phyloP scores from a whole-genome alignment of 2,888 invertebrate species.

The Merodon equestris region DNA sequence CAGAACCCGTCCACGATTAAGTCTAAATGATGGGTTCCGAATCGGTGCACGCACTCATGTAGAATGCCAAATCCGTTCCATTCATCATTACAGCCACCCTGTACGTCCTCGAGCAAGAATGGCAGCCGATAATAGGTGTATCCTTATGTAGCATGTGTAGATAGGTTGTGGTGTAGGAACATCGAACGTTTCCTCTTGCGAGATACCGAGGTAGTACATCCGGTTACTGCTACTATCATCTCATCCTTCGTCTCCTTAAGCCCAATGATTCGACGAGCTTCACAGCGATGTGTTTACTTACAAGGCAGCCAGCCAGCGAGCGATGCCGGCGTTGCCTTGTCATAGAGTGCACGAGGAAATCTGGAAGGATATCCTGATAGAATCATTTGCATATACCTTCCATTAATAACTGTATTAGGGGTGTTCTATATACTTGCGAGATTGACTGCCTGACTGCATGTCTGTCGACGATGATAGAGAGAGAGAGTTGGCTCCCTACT shows the following conservation, averaged over 20 bases:
- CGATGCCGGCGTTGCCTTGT: not conserved
- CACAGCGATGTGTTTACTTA: constrained; percentile 49
- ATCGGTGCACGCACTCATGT: constrained; percentile 64
- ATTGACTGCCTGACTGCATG: constrained; percentile 58
- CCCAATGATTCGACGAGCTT: constrained; percentile 49
- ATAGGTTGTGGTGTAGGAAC: constrained; percentile 39
- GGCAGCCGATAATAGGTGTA: constrained; percentile 41
- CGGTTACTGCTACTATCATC: constrained; percentile 4
- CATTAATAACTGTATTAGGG: constrained; percentile 67
- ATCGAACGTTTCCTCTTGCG: constrained; percentile 32
- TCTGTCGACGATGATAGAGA: constrained; percentile 59
- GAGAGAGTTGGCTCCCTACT: constrained; percentile 39
- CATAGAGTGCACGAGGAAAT: constrained; percentile 28
- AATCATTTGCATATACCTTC: constrained; percentile 68
- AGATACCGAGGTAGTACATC: constrained; percentile 21
- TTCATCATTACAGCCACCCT: constrained; percentile 60
- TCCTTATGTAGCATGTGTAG: too few species aligned
- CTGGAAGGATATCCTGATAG: constrained; percentile 63
- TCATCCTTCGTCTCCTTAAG: constrained; percentile 21
- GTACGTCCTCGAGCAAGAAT: constrained; percentile 18
- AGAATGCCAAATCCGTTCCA: constrained; percentile 65
- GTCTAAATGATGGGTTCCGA: constrained; percentile 65
- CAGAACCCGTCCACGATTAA: constrained; percentile 30
- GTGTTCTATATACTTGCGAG: constrained; percentile 30
- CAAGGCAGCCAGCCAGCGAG: constrained; percentile 38